Evolutionary conservation across 2,888 invertebrate species (phyloP).

Genomic region (Patella caerulea): DNA sequence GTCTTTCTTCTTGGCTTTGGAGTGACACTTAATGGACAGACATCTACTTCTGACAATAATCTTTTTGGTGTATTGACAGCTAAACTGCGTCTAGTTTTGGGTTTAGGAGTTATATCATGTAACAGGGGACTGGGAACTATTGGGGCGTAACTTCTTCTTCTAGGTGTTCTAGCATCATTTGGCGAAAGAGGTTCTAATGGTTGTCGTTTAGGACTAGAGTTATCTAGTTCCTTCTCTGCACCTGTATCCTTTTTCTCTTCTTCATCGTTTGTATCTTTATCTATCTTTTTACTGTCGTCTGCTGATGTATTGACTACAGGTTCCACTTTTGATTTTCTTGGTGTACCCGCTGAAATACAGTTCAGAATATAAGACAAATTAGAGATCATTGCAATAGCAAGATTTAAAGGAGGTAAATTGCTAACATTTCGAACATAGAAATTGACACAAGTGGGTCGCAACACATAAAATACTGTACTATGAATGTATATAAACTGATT

Average conservation of each 20-base stretch:
- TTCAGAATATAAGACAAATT: no score
- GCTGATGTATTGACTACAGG: background rate
- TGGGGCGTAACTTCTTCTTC: constrained; percentile 53
- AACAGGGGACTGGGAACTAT: constrained; percentile 61
- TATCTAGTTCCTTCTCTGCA: constrained; percentile 1
- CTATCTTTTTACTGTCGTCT: background rate
- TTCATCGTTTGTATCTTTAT: constrained; percentile 6
- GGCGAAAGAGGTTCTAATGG: background rate
- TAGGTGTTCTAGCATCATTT: constrained; percentile 30
- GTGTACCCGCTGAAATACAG: constrained; percentile 36
- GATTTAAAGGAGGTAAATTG: no score
- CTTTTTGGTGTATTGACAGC: background rate
- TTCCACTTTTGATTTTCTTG: constrained; percentile 29
- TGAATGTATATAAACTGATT: no score
- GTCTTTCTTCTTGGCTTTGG: constrained; percentile 10
- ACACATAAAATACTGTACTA: no score
- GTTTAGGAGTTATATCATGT: constrained; percentile 42
- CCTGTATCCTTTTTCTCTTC: constrained; percentile 28
- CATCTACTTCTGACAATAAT: background rate
- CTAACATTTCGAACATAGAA: no score
- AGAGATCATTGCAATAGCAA: no score
- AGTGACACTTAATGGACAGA: background rate
- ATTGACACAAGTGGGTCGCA: no score
- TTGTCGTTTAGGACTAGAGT: background rate
- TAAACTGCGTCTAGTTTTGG: background rate